Evolutionary conservation across 2,888 invertebrate genomes (phyloP).

Genomic region (Sepioteuthis lessoniana): DNA sequence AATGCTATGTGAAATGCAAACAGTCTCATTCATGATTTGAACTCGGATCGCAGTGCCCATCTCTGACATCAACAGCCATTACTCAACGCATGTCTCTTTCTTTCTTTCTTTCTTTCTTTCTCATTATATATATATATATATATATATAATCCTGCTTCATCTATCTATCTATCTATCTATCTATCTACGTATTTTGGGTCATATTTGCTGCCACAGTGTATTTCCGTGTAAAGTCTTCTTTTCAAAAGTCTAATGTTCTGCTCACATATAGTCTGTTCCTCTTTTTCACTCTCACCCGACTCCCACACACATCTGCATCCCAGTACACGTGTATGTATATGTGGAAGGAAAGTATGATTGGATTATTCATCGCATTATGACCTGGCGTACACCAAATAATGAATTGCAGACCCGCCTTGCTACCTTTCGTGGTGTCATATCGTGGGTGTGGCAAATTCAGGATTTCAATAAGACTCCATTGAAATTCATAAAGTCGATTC

Average conservation of each 20-base stretch:
- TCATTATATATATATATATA: not conserved
- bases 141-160: not conserved
- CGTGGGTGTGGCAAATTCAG: conserved; percentile 8
- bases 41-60: too few species aligned
- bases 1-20: too few species aligned
- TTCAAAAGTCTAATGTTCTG: too few species aligned
- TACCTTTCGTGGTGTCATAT: not conserved
- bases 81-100: too few species aligned
- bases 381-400: not conserved
- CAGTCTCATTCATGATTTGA: too few species aligned
- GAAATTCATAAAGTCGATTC: not conserved
- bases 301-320: not conserved
- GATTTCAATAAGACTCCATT: not conserved
- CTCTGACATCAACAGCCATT: too few species aligned
- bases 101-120: too few species aligned
- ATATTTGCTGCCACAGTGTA: not conserved
- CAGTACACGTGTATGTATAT: not conserved
- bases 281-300: too few species aligned
- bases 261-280: too few species aligned
- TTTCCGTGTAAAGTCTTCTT: not conserved
- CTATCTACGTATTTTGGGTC: not conserved
- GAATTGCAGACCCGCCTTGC: not conserved
- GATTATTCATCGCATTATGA: not conserved
- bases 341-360: not conserved
- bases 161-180: not conserved